phyloP scores from a whole-genome alignment of 23 tunicate genomes.

The Botrylloides violaceus region DNA sequence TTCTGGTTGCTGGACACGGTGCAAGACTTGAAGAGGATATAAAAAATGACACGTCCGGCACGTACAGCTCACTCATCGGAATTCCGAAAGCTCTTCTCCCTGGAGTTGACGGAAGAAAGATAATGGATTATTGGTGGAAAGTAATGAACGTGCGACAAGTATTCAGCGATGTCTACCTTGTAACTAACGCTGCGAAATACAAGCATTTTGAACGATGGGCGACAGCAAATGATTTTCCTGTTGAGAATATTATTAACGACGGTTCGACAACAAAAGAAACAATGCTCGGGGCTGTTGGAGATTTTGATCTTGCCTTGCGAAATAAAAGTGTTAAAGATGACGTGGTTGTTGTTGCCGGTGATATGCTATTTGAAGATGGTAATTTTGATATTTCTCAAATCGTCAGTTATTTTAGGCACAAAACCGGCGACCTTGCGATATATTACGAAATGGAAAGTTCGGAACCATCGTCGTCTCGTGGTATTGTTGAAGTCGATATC shows the following conservation, averaged over 20 bases:
- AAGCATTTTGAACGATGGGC: slow-evolving; percentile 95
- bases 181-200: slow-evolving; percentile 94
- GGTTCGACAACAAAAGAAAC: slow-evolving; percentile 73
- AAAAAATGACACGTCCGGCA: slow-evolving; percentile 13
- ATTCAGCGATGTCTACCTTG: slow-evolving; percentile 84
- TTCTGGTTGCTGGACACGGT: slow-evolving; percentile 87
- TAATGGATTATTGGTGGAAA: slow-evolving; percentile 91
- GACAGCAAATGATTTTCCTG: slow-evolving; percentile 99
- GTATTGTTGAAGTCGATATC: slow-evolving; percentile 82
- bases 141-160: slow-evolving; percentile 62
- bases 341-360: slow-evolving; percentile 95
- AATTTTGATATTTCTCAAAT: slow-evolving; percentile 89
- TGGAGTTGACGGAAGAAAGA: slow-evolving; percentile 51
- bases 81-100: slow-evolving; percentile 90
- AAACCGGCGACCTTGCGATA: slow-evolving; percentile 70
- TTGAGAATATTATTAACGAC: slow-evolving; percentile 84
- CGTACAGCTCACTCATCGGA: slow-evolving; percentile 37
- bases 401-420: slow-evolving; percentile 52
- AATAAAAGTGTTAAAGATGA: slow-evolving; percentile 62
- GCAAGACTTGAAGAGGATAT: slow-evolving; percentile 69
- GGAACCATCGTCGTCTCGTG: slow-evolving; percentile 62
- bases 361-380: slow-evolving; percentile 94
- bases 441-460: slow-evolving; percentile 82
- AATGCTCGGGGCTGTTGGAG: slow-evolving; percentile 81
- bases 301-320: slow-evolving; percentile 69